Conservation (phyloP, 2,113 vertebrate species). For the Meleagris gallopavo region DNA sequence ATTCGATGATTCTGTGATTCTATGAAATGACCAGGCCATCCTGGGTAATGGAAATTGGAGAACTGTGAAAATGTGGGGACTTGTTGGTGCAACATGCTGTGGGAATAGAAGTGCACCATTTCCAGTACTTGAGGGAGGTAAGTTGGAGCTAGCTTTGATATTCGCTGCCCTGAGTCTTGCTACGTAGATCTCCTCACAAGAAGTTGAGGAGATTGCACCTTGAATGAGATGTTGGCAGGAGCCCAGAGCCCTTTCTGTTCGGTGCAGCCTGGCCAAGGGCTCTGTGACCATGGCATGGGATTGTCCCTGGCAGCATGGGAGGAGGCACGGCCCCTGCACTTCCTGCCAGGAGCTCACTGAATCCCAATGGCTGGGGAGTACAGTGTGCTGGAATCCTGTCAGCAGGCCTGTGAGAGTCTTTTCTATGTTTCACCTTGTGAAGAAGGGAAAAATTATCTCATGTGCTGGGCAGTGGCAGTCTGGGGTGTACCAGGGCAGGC, state of each 20-base stretch:
- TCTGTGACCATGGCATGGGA: not conserved
- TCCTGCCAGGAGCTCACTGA: not conserved
- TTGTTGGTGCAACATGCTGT: not conserved
- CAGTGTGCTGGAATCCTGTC: not conserved
- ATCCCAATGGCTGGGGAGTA: not conserved
- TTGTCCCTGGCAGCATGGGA: not conserved
- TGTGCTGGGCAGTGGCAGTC: not conserved
- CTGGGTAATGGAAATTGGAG: not conserved
- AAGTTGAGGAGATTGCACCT: not conserved
- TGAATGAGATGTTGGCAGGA: not conserved
- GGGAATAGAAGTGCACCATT: not conserved
- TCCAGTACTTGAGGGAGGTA: not conserved
- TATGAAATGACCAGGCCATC: not conserved
- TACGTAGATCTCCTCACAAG: not conserved
- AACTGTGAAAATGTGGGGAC: not conserved
- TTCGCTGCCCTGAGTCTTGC: not conserved
- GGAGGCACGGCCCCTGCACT: accelerated
- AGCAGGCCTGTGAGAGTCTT: not conserved
- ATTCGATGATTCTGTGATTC: too few relatives aligned
- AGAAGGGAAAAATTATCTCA: not conserved
- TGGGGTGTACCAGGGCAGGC: not conserved
- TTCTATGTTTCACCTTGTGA: not conserved
- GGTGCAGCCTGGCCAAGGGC: accelerated
- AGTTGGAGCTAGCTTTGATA: not conserved
- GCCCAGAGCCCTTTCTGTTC: not conserved